Base-by-base conservation (phyloP, 2,113 vertebrate genomes). In the Jacana jacana region DNA sequence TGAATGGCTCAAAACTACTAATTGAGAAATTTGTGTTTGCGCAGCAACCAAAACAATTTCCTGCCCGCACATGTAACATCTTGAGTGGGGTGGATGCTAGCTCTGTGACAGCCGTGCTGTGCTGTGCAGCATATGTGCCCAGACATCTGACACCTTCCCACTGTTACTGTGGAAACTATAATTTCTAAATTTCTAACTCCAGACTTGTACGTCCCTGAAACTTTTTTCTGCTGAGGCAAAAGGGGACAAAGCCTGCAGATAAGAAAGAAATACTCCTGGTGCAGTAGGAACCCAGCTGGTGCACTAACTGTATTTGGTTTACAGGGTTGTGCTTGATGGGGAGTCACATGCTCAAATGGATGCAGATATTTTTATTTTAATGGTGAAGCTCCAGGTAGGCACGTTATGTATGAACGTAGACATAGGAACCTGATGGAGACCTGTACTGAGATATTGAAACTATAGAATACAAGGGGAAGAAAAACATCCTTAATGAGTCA, bases 151-250 rank as follows among this genome's bases (percentile, higher is more conserved):
- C 55, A 88, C 87, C 97, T 95, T 81, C 63, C 73, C 42, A 6
- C 87, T 83, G 86, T 68, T 92, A 84, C 95, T 95, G 77, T 93
- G 86, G 93, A 88, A 97, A 94, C 66, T 81, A 3, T 57, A 4
- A 84, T 86, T 82, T 78, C 58, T 44, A 40, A 4, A 84, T 86
- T 82, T 78, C 58, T 44, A 40, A 33, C 88, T 65, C n/a, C 81
- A 28, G 35, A 19, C 25, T 81, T 66, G 49, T 65, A 48, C 35
- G 3, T 84, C 51, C 77, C 79, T 81, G 71, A 79, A 90, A 64
- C 5, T 17, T 82, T 55, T 35, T 37, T 5, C 27, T 57, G 25
- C 19, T 66, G 48, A 31, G 37, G 76, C n/a, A 76, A 51, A 73
- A 85, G 44, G 66, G 39, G 39, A 39, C 25, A 13, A 60, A 46